Evolutionary conservation across 2,888 invertebrate genomes (phyloP).

Genomic region (Leucophenga maculata): DNA sequence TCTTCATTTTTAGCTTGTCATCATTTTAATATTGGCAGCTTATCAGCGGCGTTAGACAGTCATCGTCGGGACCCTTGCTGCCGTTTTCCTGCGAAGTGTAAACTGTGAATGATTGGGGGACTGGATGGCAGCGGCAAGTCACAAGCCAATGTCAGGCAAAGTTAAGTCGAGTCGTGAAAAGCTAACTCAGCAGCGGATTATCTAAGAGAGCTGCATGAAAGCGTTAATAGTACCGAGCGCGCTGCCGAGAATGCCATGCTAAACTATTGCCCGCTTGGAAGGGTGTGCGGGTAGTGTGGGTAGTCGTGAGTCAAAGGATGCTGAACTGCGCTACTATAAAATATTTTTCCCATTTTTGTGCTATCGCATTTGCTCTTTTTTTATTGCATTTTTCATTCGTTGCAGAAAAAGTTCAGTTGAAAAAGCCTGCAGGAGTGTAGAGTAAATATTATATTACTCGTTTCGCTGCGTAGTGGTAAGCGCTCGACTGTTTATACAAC

Average conservation of each 20-base stretch:
- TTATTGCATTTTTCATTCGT: conserved; percentile 60
- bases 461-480: too few species aligned
- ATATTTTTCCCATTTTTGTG: conserved; percentile 60
- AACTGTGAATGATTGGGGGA: not conserved
- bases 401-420: conserved; percentile 45
- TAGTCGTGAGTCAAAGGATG: conserved; percentile 49
- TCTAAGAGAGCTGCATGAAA: conserved; percentile 58
- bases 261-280: not conserved
- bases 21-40: conserved; percentile 66
- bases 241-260: not conserved
- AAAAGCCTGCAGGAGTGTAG: conserved; percentile 34
- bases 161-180: conserved; percentile 52
- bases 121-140: conserved; percentile 11
- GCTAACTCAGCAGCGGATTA: conserved; percentile 64
- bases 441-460: conserved; percentile 56
- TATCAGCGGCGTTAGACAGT: conserved; percentile 60
- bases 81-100: not conserved
- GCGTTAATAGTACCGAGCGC: conserved; percentile 49
- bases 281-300: conserved; percentile 14
- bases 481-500: conserved; percentile 13
- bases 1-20: conserved; percentile 47
- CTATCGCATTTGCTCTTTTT: conserved; percentile 46
- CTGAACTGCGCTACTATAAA: conserved; percentile 50
- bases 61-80: not conserved
- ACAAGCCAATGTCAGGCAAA: conserved; percentile 65